Evolutionary conservation across 2,888 invertebrate species (phyloP), one percentile per base, ranked within the genome.

Genomic region (Callimorpha dominula): DNA sequence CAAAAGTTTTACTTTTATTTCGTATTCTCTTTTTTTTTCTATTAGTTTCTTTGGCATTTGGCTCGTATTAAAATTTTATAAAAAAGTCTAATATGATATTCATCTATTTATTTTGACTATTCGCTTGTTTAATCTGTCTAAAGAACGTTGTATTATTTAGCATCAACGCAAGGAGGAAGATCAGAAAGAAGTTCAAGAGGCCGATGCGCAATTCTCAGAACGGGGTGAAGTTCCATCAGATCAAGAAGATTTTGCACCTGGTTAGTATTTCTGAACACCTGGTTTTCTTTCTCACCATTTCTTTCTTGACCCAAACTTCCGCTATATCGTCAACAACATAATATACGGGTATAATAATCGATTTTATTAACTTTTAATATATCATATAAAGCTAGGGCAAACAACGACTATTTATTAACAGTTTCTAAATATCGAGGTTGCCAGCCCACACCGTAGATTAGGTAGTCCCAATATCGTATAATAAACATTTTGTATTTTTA

Each of bases 201-300:
- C 75, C 4, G 90, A 91, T 11, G 82, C 80, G 3, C 82, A 80
- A 4, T 20, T 86, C 42, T 78, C 86, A 7, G 90, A 91, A 12
- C 83, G 78, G 6, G 90, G 88, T 7, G 84, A 82, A 0, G 87
- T 85, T 1, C 76, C 78, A 0, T 92, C 92, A 0, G 93, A 92
- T 0, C 54, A 93, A 40, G 94, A 94, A 5, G 93, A 93, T 11
- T 91, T 83, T 71, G 91, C 88, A 70, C 92, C 91, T 17, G 93
- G 94, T 94, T 75, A 81, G 81, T 73, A 68, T 11, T 1, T n/a
- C 0, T 4, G 8, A 14, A 12, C 12, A 14, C 4, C 60, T 60
- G 1, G 31, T 57, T 20, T 20, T 42, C 20, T 31, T 46, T 9
- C 20, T 15, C 0, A 17, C 11, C 49, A 20, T 67, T 42, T 12